phyloP scores from a whole-genome alignment of 2,113 vertebrate genomes.

The Camelus dromedarius region DNA sequence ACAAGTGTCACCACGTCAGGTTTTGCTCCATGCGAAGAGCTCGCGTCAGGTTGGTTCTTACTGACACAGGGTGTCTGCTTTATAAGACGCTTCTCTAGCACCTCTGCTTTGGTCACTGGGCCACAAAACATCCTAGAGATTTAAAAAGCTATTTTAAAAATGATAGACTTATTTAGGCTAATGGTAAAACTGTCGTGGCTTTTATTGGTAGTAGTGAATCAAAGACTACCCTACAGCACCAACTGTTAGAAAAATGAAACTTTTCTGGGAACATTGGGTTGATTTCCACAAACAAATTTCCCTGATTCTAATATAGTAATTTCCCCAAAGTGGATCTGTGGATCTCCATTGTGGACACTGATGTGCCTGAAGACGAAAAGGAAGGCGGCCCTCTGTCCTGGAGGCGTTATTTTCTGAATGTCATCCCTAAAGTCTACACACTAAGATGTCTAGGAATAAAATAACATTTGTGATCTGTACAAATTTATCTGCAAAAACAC shows the following conservation, averaged over 20 bases:
- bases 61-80: neutral
- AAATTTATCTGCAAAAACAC: neutral
- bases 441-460: neutral
- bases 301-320: neutral
- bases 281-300: slow-evolving; percentile 31
- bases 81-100: neutral
- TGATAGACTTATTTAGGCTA: neutral
- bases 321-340: neutral
- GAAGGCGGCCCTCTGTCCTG: neutral
- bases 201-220: neutral
- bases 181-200: neutral
- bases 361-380: neutral
- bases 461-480: neutral
- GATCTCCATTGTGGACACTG: neutral
- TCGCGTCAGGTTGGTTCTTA: neutral
- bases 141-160: neutral
- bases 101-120: neutral
- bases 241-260: slow-evolving; percentile 36
- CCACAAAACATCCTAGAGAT: neutral
- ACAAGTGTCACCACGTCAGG: neutral
- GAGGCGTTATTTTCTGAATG: neutral
- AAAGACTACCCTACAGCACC: neutral
- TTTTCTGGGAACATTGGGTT: neutral
- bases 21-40: neutral
- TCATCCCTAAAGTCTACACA: neutral